A percentile compares a stretch with the other conserved stretches of the same genome.
phyloP scores from a whole-genome alignment of 1,140 invertebrate species.

The Parasteatoda tepidariorum region DNA sequence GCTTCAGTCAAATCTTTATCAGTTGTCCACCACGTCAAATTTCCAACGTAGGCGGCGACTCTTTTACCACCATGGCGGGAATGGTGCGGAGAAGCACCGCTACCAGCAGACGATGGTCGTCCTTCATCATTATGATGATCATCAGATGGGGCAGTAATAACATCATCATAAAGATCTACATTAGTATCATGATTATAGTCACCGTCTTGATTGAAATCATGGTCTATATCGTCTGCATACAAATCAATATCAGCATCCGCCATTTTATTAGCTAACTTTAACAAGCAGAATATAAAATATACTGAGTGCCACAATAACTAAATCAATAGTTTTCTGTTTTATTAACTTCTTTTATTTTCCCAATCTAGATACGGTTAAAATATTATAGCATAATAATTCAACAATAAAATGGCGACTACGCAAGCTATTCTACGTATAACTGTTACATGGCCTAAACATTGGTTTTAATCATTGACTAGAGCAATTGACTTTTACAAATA shows the following conservation, averaged over 20 bases:
- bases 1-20: constrained; percentile 95
- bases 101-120: constrained; percentile 36
- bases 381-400: too few species aligned
- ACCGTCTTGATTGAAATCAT: constrained; percentile 88
- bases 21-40: constrained; percentile 95
- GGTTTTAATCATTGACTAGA: too few species aligned
- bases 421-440: too few species aligned
- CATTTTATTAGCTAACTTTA: too few species aligned
- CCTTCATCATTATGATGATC: constrained; percentile 66
- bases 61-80: constrained; percentile 52
- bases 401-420: too few species aligned
- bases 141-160: constrained; percentile 81
- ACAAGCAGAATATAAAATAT: too few species aligned
- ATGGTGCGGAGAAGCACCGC: constrained; percentile 42
- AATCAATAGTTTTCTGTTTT: too few species aligned
- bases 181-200: constrained; percentile 66
- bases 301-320: too few species aligned
- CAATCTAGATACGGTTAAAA: too few species aligned
- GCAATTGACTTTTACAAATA: too few species aligned
- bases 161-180: constrained; percentile 94
- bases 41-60: constrained; percentile 85
- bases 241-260: constrained; percentile 85
- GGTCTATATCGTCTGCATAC: constrained; percentile 95
- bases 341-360: too few species aligned
- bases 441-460: too few species aligned